These are phyloP conservation scores for Drosophila azteca DNA, from an alignment of 1,140 invertebrate genomes.

Conservation along the genomic window DNA sequence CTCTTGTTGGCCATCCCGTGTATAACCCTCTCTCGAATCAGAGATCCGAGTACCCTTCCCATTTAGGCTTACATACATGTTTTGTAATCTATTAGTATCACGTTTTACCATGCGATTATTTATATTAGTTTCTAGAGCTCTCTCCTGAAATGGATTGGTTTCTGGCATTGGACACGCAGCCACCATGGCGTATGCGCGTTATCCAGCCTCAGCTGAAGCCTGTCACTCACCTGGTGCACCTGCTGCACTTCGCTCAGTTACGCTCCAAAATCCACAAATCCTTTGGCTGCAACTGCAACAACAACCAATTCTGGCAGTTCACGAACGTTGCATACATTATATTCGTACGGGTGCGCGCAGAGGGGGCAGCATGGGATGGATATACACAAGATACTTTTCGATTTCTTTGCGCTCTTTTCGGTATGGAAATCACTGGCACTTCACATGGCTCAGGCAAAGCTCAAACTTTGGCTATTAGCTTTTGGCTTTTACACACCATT, in stretches of 20 bases:
- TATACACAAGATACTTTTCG: constrained; percentile 41
- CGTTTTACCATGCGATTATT: too few species aligned
- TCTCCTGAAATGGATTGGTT: constrained; percentile 30
- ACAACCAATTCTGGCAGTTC: constrained; percentile 77
- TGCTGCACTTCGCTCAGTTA: constrained; percentile 58
- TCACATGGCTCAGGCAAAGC: constrained; percentile 50
- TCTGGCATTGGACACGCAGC: constrained; percentile 56
- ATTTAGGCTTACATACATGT: too few species aligned
- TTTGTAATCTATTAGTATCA: too few species aligned
- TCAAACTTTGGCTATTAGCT: constrained; percentile 42
- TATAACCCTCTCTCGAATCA: too few species aligned
- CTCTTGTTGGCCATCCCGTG: too few species aligned
- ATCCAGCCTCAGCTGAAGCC: constrained; percentile 3
- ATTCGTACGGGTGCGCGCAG: constrained; percentile 34
- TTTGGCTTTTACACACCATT: constrained; percentile 27
- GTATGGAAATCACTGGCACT: constrained; percentile 53
- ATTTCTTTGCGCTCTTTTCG: constrained; percentile 18
- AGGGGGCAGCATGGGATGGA: constrained; percentile 11
- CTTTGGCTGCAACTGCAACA: constrained; percentile 81
- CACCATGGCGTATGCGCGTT: constrained; percentile 71
- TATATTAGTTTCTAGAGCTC: constrained; percentile 26
- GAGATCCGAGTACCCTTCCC: too few species aligned
- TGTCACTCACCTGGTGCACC: constrained; percentile 61
- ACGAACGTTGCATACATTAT: constrained; percentile 79
- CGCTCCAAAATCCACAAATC: constrained; percentile 81